A percentile compares a stretch with the other conserved stretches of the same genome.
Evolutionary conservation across 2,113 vertebrate species (phyloP).

Genomic region (Anguilla rostrata): DNA sequence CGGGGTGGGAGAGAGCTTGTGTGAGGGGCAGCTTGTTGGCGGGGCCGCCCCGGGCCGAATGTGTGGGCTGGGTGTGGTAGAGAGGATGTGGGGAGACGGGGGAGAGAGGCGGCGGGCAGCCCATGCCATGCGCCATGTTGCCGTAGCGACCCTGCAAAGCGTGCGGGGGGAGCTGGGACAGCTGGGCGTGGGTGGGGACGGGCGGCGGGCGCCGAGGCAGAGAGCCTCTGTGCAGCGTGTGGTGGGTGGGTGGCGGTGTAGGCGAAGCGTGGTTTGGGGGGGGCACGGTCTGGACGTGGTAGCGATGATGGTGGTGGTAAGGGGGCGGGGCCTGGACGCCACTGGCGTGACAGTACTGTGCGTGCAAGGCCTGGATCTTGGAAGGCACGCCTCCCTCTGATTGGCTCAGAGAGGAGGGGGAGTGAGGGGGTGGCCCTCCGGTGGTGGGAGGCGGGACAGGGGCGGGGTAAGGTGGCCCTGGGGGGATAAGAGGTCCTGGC

Average conservation of each 20-base stretch:
- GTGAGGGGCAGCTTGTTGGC: slow-evolving; percentile 65
- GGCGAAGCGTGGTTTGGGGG: slow-evolving; percentile 37
- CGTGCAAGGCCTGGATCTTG: slow-evolving; percentile 85
- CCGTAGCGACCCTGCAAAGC: slow-evolving; percentile 53
- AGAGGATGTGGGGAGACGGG: slow-evolving; percentile 68
- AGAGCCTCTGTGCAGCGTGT: slow-evolving; percentile 67
- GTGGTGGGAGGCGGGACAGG: slow-evolving; percentile 71
- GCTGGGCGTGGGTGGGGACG: slow-evolving; percentile 54
- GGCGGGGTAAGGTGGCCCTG: slow-evolving; percentile 70
- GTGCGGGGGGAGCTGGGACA: slow-evolving; percentile 37
- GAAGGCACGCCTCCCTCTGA: slow-evolving; percentile 70
- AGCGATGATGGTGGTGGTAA: slow-evolving; percentile 77
- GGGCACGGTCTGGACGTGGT: slow-evolving; percentile 66
- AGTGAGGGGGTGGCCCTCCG: slow-evolving; percentile 62
- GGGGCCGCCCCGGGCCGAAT: slow-evolving; percentile 47
- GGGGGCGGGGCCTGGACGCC: slow-evolving; percentile 64
- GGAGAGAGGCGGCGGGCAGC: slow-evolving; percentile 43
- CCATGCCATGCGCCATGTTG: slow-evolving; percentile 51
- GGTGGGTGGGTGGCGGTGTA: slow-evolving; percentile 62
- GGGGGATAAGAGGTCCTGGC: slow-evolving; percentile 73
- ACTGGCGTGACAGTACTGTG: slow-evolving; percentile 82
- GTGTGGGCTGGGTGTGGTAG: slow-evolving; percentile 63
- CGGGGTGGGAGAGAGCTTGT: slow-evolving; percentile 71
- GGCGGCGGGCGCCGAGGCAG: slow-evolving; percentile 67
- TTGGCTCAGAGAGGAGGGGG: slow-evolving; percentile 65